These are phyloP conservation scores for Diorhabda carinulata DNA, from an alignment of 1,140 invertebrate species.

Conservation along the genomic window DNA sequence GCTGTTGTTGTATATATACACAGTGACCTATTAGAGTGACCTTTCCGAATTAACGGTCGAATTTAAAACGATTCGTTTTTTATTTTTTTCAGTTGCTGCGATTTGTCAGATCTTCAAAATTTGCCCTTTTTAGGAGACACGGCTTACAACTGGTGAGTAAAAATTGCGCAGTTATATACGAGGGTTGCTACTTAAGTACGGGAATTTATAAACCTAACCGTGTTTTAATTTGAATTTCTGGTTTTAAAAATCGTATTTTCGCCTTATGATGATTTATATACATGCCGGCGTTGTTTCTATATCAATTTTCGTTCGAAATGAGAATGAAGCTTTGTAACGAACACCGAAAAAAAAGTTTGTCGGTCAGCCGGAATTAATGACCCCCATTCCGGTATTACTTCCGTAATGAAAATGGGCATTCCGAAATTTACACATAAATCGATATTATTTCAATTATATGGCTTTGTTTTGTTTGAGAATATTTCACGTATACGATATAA, in stretches of 20 bases:
- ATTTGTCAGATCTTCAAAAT: conserved; percentile 1
- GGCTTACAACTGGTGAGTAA: conserved; percentile 6
- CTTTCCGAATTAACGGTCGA: background rate
- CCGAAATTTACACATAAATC: background rate
- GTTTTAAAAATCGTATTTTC: no score
- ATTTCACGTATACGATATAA: no score
- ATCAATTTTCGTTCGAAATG: no score
- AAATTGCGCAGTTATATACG: background rate
- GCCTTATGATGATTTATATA: no score
- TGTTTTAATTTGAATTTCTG: no score
- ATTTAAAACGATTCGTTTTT: background rate
- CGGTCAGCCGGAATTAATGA: background rate
- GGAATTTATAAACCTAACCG: no score
- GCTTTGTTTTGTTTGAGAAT: no score
- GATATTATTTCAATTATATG: background rate
- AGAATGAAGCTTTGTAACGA: background rate
- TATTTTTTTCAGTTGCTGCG: conserved; percentile 10
- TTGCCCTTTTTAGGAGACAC: conserved; percentile 4
- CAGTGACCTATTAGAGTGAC: background rate
- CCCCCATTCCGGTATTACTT: background rate
- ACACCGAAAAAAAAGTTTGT: background rate
- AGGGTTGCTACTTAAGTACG: no score
- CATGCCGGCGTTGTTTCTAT: no score
- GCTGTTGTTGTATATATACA: background rate
- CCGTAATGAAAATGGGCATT: background rate